These are phyloP conservation scores for Astropecten irregularis DNA, from an alignment of 53 echinoderm and acorn worm genomes.

Conservation along the genomic window DNA sequence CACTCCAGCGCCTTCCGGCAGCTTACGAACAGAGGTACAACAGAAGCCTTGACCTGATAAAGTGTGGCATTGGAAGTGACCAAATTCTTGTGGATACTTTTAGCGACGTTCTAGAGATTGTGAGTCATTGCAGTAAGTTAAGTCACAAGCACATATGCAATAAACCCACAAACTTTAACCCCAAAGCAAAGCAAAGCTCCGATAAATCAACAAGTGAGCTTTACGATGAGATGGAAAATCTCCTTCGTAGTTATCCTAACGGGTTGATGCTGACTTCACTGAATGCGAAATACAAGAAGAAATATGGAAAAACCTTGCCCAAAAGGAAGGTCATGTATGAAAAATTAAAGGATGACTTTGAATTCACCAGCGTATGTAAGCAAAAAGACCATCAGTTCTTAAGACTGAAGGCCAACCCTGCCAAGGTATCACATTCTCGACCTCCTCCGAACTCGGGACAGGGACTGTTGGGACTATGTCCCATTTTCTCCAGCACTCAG, in stretches of 20 bases:
- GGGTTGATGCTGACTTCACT: background rate
- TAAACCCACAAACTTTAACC: background rate
- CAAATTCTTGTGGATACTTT: background rate
- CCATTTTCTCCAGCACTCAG: too few relatives aligned
- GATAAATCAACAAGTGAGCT: background rate
- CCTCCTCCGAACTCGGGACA: too few relatives aligned
- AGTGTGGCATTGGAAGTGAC: background rate
- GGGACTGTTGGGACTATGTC: background rate
- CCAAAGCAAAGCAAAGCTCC: background rate
- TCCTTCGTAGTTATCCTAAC: background rate
- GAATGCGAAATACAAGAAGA: background rate
- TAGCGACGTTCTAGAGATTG: conserved; percentile 33
- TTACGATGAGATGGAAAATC: background rate
- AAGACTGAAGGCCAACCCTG: background rate
- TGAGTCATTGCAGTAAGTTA: background rate
- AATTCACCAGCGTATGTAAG: conserved; percentile 7
- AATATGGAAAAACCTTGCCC: background rate
- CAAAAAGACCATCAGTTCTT: conserved; percentile 2
- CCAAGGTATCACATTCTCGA: too few relatives aligned
- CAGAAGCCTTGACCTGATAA: background rate
- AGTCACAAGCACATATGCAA: background rate
- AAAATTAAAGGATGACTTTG: conserved; percentile 4
- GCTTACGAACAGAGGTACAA: background rate
- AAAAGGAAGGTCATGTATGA: background rate
- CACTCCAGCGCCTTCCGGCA: background rate